Conservation (phyloP, 2,113 vertebrate species). For the Esox niger region DNA sequence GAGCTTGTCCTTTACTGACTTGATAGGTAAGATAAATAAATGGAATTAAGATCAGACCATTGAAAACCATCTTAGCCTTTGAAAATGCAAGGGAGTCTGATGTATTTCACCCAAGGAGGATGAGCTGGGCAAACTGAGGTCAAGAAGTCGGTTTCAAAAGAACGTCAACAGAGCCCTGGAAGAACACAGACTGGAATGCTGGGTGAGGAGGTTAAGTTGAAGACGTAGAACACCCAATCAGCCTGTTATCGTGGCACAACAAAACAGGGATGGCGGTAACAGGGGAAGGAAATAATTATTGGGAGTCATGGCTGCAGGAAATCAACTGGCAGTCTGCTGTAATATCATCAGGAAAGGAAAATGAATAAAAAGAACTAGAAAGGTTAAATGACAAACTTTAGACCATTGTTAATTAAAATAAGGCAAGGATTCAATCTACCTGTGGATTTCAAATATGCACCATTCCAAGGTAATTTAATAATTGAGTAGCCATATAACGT, state of each 20-base stretch:
- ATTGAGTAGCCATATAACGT: no score
- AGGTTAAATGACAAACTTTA: not conserved
- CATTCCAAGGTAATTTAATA: no score
- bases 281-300: slow-evolving; percentile 25
- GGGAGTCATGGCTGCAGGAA: slow-evolving; percentile 12
- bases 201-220: slow-evolving; percentile 23
- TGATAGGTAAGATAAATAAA: no score
- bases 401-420: not conserved
- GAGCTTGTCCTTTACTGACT: no score
- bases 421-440: no score
- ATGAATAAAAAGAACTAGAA: not conserved
- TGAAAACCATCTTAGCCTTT: no score
- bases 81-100: no score
- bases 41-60: no score
- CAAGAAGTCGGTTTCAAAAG: no score
- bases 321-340: slow-evolving; percentile 7
- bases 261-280: not conserved
- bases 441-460: no score
- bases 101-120: no score
- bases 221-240: slow-evolving; percentile 6
- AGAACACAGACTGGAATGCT: slow-evolving; percentile 18
- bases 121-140: no score
- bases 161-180: not conserved
- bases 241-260: slow-evolving; percentile 22
- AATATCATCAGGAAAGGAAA: slow-evolving; percentile 1